Evolutionary conservation across 2,113 vertebrate genomes (phyloP).

Genomic region (Recurvirostra avosetta): DNA sequence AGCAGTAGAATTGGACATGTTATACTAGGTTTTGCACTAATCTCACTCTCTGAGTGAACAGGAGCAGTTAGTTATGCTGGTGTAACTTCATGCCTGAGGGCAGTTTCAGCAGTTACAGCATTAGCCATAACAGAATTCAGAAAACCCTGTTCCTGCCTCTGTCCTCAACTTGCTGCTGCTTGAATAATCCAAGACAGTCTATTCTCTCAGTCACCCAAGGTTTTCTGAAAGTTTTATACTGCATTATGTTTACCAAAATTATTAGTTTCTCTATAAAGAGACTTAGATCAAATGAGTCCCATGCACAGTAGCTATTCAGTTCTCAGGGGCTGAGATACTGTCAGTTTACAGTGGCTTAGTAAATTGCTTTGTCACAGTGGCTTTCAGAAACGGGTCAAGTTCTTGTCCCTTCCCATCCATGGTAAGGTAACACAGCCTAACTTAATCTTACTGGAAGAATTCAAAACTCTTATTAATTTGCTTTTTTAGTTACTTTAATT

Average conservation of each 20-base stretch:
- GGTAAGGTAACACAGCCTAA: not conserved
- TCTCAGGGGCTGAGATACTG: not conserved
- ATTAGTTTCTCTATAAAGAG: not conserved
- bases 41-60: not conserved
- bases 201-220: not conserved
- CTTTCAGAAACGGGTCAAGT: not conserved
- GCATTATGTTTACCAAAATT: not conserved
- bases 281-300: fast-evolving
- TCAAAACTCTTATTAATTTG: not conserved
- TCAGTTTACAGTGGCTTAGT: not conserved
- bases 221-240: not conserved
- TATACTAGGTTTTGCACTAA: not conserved
- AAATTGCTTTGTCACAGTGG: not conserved
- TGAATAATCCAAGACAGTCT: too few relatives aligned
- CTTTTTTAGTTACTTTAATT: not conserved
- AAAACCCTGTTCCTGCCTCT: not conserved
- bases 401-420: not conserved
- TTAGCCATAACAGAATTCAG: not conserved
- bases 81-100: not conserved
- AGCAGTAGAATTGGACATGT: not conserved
- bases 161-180: not conserved
- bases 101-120: not conserved
- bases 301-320: not conserved
- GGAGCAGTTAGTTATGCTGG: fast-evolving
- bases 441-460: not conserved